Conservation (phyloP, 2,888 invertebrate genomes). For the Caenorhabditis afra region DNA sequence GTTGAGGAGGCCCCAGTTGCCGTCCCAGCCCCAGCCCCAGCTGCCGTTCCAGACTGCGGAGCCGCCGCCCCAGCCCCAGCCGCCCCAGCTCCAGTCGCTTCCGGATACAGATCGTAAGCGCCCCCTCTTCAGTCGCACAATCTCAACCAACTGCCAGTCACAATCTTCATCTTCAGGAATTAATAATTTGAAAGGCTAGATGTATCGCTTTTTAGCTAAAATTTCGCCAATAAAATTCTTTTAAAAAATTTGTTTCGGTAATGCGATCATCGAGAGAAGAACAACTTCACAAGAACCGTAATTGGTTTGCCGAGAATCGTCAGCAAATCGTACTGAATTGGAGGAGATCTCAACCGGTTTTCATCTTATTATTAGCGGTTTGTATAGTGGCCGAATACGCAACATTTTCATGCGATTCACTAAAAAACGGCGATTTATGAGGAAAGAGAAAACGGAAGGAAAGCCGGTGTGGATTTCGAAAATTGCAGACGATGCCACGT, state of each 20-base stretch:
- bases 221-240: background rate
- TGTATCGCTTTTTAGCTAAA: background rate
- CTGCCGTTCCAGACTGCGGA: constrained; percentile 47
- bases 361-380: constrained; percentile 27
- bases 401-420: background rate
- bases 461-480: background rate
- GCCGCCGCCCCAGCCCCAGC: constrained; percentile 55
- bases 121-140: constrained; percentile 11
- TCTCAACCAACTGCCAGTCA: constrained; percentile 57
- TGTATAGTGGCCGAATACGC: constrained; percentile 24
- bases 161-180: constrained; percentile 36
- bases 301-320: background rate
- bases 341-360: constrained; percentile 15
- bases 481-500: too few relatives aligned
- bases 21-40: constrained; percentile 48
- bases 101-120: constrained; percentile 58
- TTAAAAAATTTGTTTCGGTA: background rate
- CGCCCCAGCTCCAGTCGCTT: constrained; percentile 56
- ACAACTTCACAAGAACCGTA: constrained; percentile 2
- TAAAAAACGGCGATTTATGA: too few relatives aligned
- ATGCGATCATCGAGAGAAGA: background rate
- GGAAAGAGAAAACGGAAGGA: constrained; percentile 1
- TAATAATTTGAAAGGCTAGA: constrained; percentile 33
- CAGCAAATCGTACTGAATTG: background rate
- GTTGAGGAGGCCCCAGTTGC: constrained; percentile 49